Evolutionary conservation across 2,888 invertebrate genomes (phyloP).

Genomic region (Philonicus albiceps): DNA sequence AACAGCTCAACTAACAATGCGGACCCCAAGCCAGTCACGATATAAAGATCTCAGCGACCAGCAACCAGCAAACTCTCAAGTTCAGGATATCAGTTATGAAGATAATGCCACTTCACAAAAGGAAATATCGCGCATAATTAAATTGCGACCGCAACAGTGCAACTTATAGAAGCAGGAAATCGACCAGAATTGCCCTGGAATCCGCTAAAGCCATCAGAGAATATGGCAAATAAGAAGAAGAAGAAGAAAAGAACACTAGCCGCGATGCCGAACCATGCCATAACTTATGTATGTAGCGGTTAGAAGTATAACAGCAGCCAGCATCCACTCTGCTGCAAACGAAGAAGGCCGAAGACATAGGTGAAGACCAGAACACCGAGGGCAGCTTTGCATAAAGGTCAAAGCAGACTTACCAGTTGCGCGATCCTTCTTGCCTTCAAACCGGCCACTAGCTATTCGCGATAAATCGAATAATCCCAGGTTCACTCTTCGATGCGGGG

Average conservation of each 20-base stretch:
- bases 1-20: not conserved
- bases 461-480: conserved; percentile 11
- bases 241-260: not conserved
- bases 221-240: not conserved
- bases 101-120: not conserved
- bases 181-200: conserved; percentile 4
- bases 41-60: not conserved
- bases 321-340: not conserved
- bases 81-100: conserved; percentile 27
- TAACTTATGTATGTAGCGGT: not conserved
- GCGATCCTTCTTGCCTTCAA: conserved; percentile 5
- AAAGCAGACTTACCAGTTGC: conserved; percentile 17
- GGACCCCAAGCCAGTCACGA: not conserved
- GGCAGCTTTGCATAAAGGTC: conserved; percentile 3
- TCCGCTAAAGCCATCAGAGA: not conserved
- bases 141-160: not conserved
- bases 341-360: not conserved
- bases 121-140: not conserved
- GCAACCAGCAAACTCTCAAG: not conserved
- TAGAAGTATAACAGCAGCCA: not conserved
- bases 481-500: not conserved
- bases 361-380: not conserved
- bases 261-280: not conserved
- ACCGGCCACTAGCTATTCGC: not conserved
- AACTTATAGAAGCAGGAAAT: conserved; percentile 3